A percentile compares a stretch with the other conserved stretches of the same genome.
Conservation (phyloP, 2,797 vertebrate species). For the Amblyraja radiata region DNA sequence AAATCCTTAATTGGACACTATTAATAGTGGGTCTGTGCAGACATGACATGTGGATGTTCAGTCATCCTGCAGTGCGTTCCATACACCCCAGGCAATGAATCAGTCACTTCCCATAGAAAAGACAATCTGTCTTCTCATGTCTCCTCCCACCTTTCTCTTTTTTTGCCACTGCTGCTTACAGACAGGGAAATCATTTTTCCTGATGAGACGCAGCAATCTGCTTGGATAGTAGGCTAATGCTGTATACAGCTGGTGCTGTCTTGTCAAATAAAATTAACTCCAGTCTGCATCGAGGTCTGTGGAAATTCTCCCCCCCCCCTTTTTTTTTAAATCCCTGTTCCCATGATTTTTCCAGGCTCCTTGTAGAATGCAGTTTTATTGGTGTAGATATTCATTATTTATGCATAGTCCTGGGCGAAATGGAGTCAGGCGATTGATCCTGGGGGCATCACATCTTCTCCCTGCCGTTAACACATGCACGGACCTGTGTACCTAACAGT, state of each 20-base stretch:
- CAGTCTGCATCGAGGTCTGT: neutral
- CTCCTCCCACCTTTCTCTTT: neutral
- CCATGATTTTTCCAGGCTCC: neutral
- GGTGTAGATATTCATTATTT: neutral
- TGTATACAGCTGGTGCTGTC: constrained; percentile 22
- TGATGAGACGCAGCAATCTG: constrained; percentile 14
- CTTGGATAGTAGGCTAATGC: constrained; percentile 10
- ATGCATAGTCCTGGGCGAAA: neutral
- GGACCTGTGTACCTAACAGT: neutral
- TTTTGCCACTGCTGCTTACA: neutral
- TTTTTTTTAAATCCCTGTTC: neutral
- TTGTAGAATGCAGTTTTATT: neutral
- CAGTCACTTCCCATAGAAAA: constrained; percentile 26
- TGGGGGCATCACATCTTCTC: neutral
- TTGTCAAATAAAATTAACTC: constrained; percentile 31
- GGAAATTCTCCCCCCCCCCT: too few relatives aligned
- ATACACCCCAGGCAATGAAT: constrained; percentile 32
- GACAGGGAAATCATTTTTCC: constrained; percentile 13
- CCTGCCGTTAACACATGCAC: neutral
- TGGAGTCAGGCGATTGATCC: neutral
- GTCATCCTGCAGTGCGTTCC: constrained; percentile 6
- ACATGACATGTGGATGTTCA: constrained; percentile 34
- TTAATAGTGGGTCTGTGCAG: constrained; percentile 29
- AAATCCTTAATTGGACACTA: constrained; percentile 25
- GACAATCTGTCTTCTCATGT: constrained; percentile 4